Percentiles rank a stretch among this genome's conserved stretches.
Conservation (phyloP, 2,113 vertebrate species). For the Agelaius tricolor region DNA sequence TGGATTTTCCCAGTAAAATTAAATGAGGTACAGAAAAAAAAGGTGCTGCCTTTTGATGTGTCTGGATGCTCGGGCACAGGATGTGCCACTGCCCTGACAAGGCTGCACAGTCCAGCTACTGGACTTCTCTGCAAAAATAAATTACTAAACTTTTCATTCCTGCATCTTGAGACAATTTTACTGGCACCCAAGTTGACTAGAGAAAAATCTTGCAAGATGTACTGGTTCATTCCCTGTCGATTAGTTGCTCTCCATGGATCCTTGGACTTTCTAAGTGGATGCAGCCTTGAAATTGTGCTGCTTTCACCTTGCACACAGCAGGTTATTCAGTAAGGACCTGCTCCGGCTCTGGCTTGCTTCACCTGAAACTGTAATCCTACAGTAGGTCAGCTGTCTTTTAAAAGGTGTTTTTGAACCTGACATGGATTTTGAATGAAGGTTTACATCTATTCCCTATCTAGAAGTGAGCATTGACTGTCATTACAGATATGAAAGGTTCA, state of each 20-base stretch:
- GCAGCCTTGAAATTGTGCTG: slow-evolving; percentile 28
- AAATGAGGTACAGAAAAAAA: background rate
- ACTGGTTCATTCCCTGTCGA: background rate
- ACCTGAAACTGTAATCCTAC: slow-evolving; percentile 25
- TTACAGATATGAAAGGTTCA: background rate
- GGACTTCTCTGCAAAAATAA: background rate
- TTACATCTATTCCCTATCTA: background rate
- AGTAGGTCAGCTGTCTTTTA: slow-evolving; percentile 36
- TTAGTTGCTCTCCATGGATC: background rate
- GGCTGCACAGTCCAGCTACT: background rate
- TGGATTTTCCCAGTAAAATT: background rate
- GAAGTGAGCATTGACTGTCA: background rate
- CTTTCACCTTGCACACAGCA: slow-evolving; percentile 51
- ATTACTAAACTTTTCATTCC: background rate
- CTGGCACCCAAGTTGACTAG: background rate
- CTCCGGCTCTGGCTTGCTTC: slow-evolving; percentile 22
- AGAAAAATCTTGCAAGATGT: background rate
- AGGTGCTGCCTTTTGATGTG: background rate
- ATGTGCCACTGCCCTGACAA: background rate
- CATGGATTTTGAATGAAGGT: slow-evolving; percentile 44
- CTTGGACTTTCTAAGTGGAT: background rate
- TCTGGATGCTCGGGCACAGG: background rate
- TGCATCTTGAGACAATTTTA: background rate
- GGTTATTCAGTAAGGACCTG: slow-evolving; percentile 45
- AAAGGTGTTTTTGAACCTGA: slow-evolving; percentile 44